phyloP scores from a whole-genome alignment of 2,888 invertebrate species.

The Leucoma salicis region DNA sequence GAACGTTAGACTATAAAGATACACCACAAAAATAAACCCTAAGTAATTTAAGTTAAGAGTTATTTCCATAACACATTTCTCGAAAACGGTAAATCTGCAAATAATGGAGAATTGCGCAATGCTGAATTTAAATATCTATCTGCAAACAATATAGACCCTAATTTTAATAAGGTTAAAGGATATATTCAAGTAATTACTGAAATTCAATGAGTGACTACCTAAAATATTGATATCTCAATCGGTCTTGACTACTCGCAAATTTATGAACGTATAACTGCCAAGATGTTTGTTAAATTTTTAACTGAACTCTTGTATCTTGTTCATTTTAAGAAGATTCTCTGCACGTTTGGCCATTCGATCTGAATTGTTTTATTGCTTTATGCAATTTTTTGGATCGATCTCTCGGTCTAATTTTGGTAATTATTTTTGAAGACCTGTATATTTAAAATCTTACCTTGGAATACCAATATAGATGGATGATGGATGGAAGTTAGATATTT shows the following conservation, averaged over 20 bases:
- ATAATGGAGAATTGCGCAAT: constrained; percentile 42
- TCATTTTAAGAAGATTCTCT: constrained; percentile 27
- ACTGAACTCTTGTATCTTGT: constrained; percentile 30
- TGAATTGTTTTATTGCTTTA: constrained; percentile 26
- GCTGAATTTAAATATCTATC: constrained; percentile 37
- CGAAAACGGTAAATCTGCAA: constrained; percentile 8
- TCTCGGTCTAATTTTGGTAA: constrained; percentile 20
- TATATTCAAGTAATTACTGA: constrained; percentile 24
- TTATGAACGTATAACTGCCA: constrained; percentile 55
- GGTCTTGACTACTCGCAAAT: constrained; percentile 53
- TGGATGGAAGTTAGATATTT: no score
- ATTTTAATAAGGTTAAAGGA: constrained; percentile 31
- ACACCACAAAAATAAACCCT: constrained; percentile 15
- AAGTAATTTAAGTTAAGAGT: constrained; percentile 22
- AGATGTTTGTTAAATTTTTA: constrained; percentile 53
- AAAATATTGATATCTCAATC: constrained; percentile 67
- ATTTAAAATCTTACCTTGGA: constrained; percentile 8
- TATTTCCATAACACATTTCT: neutral
- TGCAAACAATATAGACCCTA: constrained; percentile 28
- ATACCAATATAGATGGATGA: no score
- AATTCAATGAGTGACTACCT: constrained; percentile 16
- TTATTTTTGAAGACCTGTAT: constrained; percentile 13
- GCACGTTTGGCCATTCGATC: constrained; percentile 29
- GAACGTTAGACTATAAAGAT: constrained; percentile 11
- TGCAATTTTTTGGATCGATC: constrained; percentile 12